These are phyloP conservation scores for Tauraco hartlaubi DNA, from an alignment of 2,797 vertebrate genomes.

Conservation along the genomic window DNA sequence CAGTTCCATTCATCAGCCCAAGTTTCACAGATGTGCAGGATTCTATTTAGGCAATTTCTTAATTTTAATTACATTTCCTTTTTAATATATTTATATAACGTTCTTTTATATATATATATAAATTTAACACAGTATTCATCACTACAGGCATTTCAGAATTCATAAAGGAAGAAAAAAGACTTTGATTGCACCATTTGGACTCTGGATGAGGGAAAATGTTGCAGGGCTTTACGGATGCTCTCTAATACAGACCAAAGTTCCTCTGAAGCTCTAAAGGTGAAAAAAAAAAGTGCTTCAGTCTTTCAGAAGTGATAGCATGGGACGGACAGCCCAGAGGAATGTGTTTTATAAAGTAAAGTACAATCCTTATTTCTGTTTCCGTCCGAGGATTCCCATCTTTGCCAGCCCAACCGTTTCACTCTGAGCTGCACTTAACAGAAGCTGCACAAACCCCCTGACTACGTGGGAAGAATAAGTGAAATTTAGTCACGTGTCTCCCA, in stretches of 20 bases:
- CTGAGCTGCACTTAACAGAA: not conserved
- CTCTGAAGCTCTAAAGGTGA: not conserved
- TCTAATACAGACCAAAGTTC: not conserved
- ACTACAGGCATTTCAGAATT: conserved; percentile 40
- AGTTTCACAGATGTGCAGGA: conserved; percentile 28
- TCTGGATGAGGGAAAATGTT: not conserved
- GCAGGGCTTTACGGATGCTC: not conserved
- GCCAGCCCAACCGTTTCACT: not conserved
- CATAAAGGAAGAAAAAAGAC: conserved; percentile 12
- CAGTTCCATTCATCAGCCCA: conserved; percentile 12
- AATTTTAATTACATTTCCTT: conserved; percentile 60
- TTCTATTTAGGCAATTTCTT: conserved; percentile 34
- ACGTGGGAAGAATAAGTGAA: not conserved
- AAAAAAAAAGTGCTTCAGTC: conserved; percentile 46
- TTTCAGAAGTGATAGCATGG: conserved; percentile 38
- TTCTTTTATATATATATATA: conserved; percentile 49
- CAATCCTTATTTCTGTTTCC: not conserved
- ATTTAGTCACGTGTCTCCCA: not conserved
- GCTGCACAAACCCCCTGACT: not conserved
- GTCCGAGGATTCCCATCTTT: not conserved
- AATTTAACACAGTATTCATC: conserved; percentile 44
- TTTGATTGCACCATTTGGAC: conserved; percentile 44
- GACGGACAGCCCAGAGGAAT: not conserved
- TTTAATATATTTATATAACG: conserved; percentile 64
- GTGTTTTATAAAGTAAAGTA: not conserved